Percentiles rank a stretch among this genome's conserved stretches.
These are phyloP conservation scores for Ceratothoa steindachneri DNA, from an alignment of 2,888 invertebrate genomes.

Conservation along the genomic window DNA sequence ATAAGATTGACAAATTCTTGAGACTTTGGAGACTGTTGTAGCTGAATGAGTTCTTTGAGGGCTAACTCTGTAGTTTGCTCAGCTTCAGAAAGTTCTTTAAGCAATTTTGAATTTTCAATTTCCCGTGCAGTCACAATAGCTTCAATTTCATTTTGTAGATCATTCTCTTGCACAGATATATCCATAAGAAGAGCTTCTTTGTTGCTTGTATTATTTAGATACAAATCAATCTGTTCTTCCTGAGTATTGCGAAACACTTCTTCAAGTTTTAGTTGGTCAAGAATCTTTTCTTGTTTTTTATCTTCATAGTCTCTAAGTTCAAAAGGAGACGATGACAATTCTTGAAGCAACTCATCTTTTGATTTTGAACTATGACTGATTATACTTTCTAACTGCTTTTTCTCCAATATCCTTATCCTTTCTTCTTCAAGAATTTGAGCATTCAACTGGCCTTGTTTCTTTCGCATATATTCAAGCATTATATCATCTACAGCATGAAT, in stretches of 20 bases:
- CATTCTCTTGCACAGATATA: slow-evolving; percentile 25
- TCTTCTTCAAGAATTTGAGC: slow-evolving; percentile 35
- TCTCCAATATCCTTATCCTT: neutral
- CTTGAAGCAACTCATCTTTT: slow-evolving; percentile 3
- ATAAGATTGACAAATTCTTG: slow-evolving; percentile 2
- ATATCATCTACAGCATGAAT: slow-evolving; percentile 19
- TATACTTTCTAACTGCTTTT: neutral
- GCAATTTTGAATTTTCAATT: slow-evolving; percentile 17
- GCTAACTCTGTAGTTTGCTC: slow-evolving; percentile 30
- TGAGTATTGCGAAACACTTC: slow-evolving; percentile 35
- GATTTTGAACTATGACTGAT: neutral
- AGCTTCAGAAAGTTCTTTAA: slow-evolving; percentile 22
- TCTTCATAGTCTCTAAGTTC: slow-evolving; percentile 32
- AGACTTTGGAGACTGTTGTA: slow-evolving; percentile 2
- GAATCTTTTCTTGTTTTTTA: slow-evolving; percentile 25
- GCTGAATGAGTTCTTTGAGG: slow-evolving; percentile 24
- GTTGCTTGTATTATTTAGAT: slow-evolving; percentile 20
- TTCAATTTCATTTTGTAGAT: slow-evolving; percentile 32
- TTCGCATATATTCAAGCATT: slow-evolving; percentile 25
- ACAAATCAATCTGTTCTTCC: slow-evolving; percentile 30
- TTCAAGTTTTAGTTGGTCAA: slow-evolving; percentile 30
- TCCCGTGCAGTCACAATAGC: slow-evolving; percentile 31
- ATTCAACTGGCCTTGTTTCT: slow-evolving; percentile 28
- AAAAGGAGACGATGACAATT: slow-evolving; percentile 20
- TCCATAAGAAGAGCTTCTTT: slow-evolving; percentile 33